These are phyloP conservation scores for Gallirallus australis DNA, from an alignment of 2,797 vertebrate species.

Conservation along the genomic window DNA sequence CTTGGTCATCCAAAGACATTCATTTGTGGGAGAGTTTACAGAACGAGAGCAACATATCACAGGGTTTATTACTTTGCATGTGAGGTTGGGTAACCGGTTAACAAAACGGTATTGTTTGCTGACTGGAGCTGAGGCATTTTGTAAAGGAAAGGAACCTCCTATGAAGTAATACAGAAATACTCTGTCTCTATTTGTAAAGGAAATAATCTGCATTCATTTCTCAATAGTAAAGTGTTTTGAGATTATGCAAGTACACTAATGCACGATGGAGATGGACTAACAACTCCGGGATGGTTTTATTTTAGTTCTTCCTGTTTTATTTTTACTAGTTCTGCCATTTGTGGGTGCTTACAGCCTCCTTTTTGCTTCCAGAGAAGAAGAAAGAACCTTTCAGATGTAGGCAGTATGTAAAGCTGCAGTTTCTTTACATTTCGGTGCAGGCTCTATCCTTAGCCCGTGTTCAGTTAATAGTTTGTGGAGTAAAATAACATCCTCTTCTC, in stretches of 20 bases:
- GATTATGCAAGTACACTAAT: background rate
- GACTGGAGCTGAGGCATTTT: background rate
- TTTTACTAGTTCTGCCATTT: background rate
- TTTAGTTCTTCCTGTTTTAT: background rate
- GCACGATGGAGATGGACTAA: background rate
- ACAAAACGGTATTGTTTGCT: constrained; percentile 28
- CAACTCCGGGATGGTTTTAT: background rate
- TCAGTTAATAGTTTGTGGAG: background rate
- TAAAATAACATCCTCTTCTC: background rate
- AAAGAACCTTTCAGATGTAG: background rate
- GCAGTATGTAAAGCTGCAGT: background rate
- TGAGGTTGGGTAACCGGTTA: background rate
- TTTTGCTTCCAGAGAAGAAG: background rate
- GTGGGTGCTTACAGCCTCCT: background rate
- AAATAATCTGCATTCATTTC: constrained; percentile 34
- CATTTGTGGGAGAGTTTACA: background rate
- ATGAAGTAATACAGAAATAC: constrained; percentile 23
- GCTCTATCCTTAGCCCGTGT: background rate
- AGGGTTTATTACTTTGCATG: constrained; percentile 11
- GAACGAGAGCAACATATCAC: background rate
- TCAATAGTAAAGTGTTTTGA: background rate
- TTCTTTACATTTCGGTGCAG: background rate
- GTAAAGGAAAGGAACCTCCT: background rate
- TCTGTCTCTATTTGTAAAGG: background rate
- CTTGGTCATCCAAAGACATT: background rate